These are phyloP conservation scores for Callorhinus ursinus DNA, from an alignment of 2,113 vertebrate genomes.

Conservation along the genomic window DNA sequence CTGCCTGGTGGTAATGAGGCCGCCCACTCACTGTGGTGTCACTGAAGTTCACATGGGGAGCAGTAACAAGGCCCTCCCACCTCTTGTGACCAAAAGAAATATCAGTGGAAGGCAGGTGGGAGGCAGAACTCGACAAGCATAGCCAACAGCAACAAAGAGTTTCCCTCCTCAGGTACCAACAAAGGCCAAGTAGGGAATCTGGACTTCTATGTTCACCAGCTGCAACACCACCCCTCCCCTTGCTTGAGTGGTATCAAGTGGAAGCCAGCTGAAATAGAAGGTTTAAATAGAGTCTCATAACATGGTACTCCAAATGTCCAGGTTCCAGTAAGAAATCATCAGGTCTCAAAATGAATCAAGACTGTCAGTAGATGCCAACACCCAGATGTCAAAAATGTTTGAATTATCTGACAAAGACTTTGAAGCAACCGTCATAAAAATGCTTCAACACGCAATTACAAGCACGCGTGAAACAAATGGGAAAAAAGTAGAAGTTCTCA, in stretches of 20 bases:
- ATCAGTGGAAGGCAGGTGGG: neutral
- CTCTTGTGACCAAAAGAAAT: neutral
- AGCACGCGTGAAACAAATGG: neutral
- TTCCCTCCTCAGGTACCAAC: neutral
- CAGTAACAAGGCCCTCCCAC: neutral
- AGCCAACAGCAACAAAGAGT: neutral
- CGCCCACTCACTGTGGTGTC: too few relatives aligned
- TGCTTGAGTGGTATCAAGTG: neutral
- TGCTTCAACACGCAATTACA: neutral
- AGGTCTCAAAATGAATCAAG: neutral
- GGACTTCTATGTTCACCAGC: neutral
- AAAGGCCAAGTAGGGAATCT: neutral
- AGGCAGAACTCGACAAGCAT: neutral
- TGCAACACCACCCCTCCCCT: neutral
- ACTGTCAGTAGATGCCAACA: neutral
- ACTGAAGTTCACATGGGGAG: neutral
- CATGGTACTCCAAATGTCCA: neutral
- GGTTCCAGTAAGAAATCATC: neutral
- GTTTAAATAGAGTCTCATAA: neutral
- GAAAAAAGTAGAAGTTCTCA: neutral
- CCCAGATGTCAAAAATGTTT: neutral
- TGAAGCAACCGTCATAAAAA: neutral
- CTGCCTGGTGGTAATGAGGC: neutral
- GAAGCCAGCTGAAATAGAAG: neutral
- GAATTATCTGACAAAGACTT: neutral